These are phyloP conservation scores for Pseudomyrmex gracilis DNA, from an alignment of 1,140 invertebrate genomes.

Conservation along the genomic window DNA sequence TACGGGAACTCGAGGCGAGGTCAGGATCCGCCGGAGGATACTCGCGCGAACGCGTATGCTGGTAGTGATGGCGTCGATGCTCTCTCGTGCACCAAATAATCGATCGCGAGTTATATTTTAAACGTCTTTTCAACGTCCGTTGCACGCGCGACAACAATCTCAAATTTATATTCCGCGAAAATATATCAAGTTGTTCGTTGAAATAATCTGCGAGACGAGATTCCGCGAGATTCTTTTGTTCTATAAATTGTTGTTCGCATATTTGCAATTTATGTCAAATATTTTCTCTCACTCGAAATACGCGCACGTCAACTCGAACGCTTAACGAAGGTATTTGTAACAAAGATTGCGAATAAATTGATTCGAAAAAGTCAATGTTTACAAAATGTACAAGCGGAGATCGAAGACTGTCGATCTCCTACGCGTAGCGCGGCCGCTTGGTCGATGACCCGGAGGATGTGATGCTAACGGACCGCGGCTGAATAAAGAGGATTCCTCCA, in stretches of 20 bases:
- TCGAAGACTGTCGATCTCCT: constrained; percentile 49
- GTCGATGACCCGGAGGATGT: constrained; percentile 74
- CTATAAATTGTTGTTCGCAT: no score
- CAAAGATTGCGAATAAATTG: background rate
- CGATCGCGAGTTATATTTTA: background rate
- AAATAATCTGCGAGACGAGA: background rate
- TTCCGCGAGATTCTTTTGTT: no score
- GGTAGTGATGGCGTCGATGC: constrained; percentile 30
- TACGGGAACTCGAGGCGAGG: constrained; percentile 44
- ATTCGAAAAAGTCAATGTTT: background rate
- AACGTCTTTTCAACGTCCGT: background rate
- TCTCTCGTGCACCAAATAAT: constrained; percentile 30
- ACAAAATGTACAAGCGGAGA: constrained; percentile 18
- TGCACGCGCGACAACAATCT: background rate
- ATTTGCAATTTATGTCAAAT: background rate
- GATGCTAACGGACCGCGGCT: constrained; percentile 67
- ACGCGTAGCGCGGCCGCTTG: constrained; percentile 57
- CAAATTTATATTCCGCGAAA: background rate
- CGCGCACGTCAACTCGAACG: background rate
- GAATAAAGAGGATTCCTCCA: constrained; percentile 61
- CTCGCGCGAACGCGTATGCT: constrained; percentile 13
- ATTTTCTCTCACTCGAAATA: background rate
- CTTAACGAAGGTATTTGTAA: background rate
- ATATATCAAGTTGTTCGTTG: background rate
- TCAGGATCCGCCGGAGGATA: constrained; percentile 53